Percentiles rank a stretch among this genome's conserved stretches.
Conservation (phyloP, 2,888 invertebrate species). For the Polydesmus complanatus region DNA sequence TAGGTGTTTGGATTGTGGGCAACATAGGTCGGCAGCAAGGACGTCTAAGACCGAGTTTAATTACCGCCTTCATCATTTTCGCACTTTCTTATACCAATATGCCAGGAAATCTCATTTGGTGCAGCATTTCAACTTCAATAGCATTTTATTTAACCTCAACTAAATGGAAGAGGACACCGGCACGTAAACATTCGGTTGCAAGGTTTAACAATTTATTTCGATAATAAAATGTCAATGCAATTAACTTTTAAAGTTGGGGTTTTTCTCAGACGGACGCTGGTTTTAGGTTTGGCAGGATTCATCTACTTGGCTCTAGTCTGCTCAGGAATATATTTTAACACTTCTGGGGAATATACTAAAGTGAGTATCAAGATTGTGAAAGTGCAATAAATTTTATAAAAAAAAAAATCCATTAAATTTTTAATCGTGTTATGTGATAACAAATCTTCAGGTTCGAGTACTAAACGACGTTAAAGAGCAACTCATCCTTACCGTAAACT, state of each 20-base stretch:
- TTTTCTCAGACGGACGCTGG: slow-evolving; percentile 5
- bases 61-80: slow-evolving; percentile 55
- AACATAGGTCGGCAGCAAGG: slow-evolving; percentile 77
- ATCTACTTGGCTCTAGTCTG: slow-evolving; percentile 62
- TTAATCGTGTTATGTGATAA: no score
- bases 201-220: not conserved
- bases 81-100: slow-evolving; percentile 50
- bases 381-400: no score
- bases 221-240: not conserved
- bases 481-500: slow-evolving; percentile 57
- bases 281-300: no score
- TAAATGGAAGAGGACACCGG: slow-evolving; percentile 50
- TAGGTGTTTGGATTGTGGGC: slow-evolving; percentile 83
- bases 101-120: slow-evolving; percentile 48
- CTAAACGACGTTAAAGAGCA: slow-evolving; percentile 56
- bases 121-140: slow-evolving; percentile 40
- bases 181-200: not conserved
- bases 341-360: slow-evolving; percentile 77
- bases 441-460: slow-evolving; percentile 54
- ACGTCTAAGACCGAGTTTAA: slow-evolving; percentile 50
- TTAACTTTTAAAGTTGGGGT: no score
- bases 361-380: not conserved
- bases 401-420: no score
- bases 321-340: slow-evolving; percentile 74
- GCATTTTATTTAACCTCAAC: slow-evolving; percentile 63